These are phyloP conservation scores for Eilema depressum DNA, from an alignment of 2,888 invertebrate species.

Conservation along the genomic window DNA sequence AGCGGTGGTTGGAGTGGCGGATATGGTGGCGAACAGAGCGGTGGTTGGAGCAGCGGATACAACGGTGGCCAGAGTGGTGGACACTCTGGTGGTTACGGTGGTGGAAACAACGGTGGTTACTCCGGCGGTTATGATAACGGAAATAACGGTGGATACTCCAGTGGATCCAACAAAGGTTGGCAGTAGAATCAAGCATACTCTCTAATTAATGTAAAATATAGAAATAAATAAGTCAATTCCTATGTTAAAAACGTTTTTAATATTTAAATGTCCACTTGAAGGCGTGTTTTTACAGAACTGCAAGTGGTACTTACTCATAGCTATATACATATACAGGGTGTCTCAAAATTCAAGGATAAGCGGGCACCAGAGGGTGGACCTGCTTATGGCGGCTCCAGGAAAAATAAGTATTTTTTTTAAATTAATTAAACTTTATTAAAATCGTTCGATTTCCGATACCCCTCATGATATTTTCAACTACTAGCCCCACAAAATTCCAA, in stretches of 20 bases:
- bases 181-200: conserved; percentile 14
- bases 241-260: background rate
- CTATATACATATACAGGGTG: too few relatives aligned
- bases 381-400: too few relatives aligned
- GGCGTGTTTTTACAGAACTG: too few relatives aligned
- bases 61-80: conserved; percentile 13
- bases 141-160: conserved; percentile 21
- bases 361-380: too few relatives aligned
- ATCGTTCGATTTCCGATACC: too few relatives aligned
- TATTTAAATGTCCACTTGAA: background rate
- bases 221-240: conserved; percentile 5
- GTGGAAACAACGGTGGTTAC: background rate
- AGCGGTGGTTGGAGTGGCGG: background rate
- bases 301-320: too few relatives aligned
- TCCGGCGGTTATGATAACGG: background rate
- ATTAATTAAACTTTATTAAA: too few relatives aligned
- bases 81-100: background rate
- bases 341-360: too few relatives aligned
- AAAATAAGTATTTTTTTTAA: too few relatives aligned
- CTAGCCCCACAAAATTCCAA: too few relatives aligned
- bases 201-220: conserved; percentile 22
- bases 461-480: too few relatives aligned
- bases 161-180: conserved; percentile 25
- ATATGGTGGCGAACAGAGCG: conserved; percentile 2
- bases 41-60: conserved; percentile 16